These are phyloP conservation scores for Paratilapia polleni DNA, from an alignment of 2,113 vertebrate species.

Conservation along the genomic window DNA sequence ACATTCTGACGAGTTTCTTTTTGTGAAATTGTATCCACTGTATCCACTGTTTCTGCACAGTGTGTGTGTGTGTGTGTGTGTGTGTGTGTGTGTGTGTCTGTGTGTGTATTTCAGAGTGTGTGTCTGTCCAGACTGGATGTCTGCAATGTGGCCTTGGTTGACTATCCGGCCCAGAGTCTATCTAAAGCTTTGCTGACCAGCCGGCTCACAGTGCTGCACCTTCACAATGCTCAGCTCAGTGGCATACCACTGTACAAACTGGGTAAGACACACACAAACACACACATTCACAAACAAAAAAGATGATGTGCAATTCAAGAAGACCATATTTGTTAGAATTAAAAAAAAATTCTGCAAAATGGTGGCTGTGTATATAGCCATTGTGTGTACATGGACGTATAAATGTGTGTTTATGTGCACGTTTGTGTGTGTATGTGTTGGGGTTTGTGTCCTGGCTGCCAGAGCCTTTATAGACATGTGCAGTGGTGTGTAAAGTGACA, in stretches of 20 bases:
- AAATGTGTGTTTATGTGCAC: neutral
- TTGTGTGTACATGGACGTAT: neutral
- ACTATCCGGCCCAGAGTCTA: slow-evolving; percentile 72
- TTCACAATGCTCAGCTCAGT: slow-evolving; percentile 78
- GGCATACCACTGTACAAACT: slow-evolving; percentile 80
- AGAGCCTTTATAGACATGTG: slow-evolving; percentile 70
- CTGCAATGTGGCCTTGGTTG: slow-evolving; percentile 73
- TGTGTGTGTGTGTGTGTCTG: too few relatives aligned
- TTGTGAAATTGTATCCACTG: neutral
- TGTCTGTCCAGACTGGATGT: slow-evolving; percentile 78
- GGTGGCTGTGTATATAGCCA: neutral
- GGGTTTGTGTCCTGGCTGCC: slow-evolving; percentile 52
- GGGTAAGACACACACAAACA: slow-evolving; percentile 58
- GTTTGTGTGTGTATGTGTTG: slow-evolving; percentile 11
- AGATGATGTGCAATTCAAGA: neutral
- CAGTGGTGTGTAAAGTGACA: slow-evolving; percentile 83
- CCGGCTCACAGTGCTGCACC: slow-evolving; percentile 76
- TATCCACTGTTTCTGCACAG: neutral
- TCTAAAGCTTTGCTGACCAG: slow-evolving; percentile 77
- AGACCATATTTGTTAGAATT: neutral
- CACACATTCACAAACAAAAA: neutral
- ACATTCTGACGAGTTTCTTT: neutral
- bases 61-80: too few relatives aligned
- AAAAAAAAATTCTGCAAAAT: neutral
- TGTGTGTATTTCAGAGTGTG: slow-evolving; percentile 75